phyloP scores from a whole-genome alignment of 2,797 vertebrate species.

The Phataginus tetradactyla region DNA sequence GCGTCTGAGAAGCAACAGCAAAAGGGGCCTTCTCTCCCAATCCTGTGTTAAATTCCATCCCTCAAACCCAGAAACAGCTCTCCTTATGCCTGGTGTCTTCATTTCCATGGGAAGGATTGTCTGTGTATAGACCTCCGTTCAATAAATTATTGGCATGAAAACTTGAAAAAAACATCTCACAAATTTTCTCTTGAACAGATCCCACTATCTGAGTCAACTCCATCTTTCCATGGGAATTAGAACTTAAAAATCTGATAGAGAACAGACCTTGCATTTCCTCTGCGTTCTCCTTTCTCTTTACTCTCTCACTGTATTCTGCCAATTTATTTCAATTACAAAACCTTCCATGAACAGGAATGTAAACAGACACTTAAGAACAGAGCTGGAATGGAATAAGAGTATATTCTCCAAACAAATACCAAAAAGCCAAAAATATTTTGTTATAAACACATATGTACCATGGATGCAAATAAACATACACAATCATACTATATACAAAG shows the following conservation, averaged over 20 bases:
- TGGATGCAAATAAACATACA: background rate
- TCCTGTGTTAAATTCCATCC: background rate
- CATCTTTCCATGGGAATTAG: background rate
- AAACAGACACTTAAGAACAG: background rate
- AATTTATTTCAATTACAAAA: background rate
- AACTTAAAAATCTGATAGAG: background rate
- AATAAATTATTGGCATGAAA: too few species aligned
- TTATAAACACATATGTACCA: background rate
- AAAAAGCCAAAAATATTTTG: conserved; percentile 1
- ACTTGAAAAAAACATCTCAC: background rate
- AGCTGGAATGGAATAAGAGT: background rate
- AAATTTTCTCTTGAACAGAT: background rate
- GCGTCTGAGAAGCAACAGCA: background rate
- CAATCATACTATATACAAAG: background rate
- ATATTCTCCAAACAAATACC: background rate
- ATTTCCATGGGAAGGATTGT: too few species aligned
- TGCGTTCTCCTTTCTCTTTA: background rate
- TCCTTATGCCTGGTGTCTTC: background rate
- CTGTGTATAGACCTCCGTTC: too few species aligned
- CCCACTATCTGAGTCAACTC: background rate
- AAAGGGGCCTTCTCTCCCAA: background rate
- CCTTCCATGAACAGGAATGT: background rate
- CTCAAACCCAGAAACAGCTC: background rate
- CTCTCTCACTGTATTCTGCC: background rate
- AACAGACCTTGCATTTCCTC: background rate